These are phyloP conservation scores for Saguinus imperator DNA, from an alignment of 2,113 vertebrate genomes.

Conservation along the genomic window DNA sequence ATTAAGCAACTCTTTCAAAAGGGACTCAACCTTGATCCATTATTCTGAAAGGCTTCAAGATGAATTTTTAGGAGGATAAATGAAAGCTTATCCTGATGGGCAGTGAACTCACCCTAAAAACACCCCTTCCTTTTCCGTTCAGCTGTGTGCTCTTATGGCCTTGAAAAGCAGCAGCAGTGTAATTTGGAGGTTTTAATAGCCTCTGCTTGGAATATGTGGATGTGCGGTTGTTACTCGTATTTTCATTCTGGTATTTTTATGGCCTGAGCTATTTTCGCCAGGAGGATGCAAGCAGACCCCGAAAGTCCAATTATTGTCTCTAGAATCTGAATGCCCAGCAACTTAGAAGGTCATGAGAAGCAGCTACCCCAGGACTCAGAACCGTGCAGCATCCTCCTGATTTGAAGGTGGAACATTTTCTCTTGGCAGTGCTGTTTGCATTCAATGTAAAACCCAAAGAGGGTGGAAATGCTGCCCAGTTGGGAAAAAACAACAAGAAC, in stretches of 20 bases:
- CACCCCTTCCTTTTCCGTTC: slow-evolving; percentile 69
- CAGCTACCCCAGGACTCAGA: background rate
- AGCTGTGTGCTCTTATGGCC: slow-evolving; percentile 51
- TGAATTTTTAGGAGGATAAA: slow-evolving; percentile 63
- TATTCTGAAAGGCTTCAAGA: slow-evolving; percentile 31
- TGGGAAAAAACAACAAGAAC: slow-evolving; percentile 57
- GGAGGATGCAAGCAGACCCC: slow-evolving; percentile 37
- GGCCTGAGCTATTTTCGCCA: slow-evolving; percentile 50
- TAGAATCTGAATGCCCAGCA: background rate
- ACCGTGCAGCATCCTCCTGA: background rate
- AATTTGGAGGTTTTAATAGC: slow-evolving; percentile 66
- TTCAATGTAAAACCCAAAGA: slow-evolving; percentile 45
- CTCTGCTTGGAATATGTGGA: slow-evolving; percentile 60
- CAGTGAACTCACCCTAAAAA: slow-evolving; percentile 61
- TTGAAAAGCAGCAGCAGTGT: slow-evolving; percentile 38
- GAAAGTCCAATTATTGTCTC: slow-evolving; percentile 23
- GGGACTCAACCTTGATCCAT: slow-evolving; percentile 47
- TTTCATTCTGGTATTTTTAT: slow-evolving; percentile 71
- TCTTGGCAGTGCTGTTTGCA: background rate
- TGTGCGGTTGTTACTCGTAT: slow-evolving; percentile 57
- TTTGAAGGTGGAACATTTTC: background rate
- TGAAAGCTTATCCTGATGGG: slow-evolving; percentile 50
- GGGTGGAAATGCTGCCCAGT: slow-evolving; percentile 56
- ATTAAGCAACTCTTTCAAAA: slow-evolving; percentile 19
- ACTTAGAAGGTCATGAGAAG: background rate